phyloP scores from a whole-genome alignment of 2,113 vertebrate species.

The Engystomops pustulosus region DNA sequence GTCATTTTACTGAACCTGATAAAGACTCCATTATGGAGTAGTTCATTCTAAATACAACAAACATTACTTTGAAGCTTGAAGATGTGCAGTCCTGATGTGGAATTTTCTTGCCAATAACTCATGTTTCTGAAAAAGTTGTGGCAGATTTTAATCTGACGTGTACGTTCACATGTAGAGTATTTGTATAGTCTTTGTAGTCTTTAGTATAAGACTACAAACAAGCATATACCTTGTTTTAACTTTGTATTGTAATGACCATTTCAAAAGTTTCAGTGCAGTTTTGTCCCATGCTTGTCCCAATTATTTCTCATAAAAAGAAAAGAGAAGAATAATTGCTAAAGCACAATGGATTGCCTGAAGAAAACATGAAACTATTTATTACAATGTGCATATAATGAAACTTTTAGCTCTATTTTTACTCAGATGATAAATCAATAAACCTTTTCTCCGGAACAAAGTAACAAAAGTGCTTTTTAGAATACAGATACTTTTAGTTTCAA shows the following conservation, averaged over 20 bases:
- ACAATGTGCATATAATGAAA: background rate
- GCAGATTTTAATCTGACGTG: too few relatives aligned
- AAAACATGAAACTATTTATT: constrained; percentile 19
- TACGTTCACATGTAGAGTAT: too few relatives aligned
- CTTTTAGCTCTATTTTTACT: constrained; percentile 11
- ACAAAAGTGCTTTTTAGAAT: constrained; percentile 1
- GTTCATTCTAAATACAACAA: too few relatives aligned
- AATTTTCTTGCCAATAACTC: too few relatives aligned
- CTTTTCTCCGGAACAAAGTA: background rate
- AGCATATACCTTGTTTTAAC: background rate
- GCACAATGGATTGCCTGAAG: background rate
- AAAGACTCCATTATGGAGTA: too few relatives aligned
- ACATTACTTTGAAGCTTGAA: too few relatives aligned
- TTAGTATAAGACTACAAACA: too few relatives aligned
- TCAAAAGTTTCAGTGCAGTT: background rate
- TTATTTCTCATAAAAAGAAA: background rate
- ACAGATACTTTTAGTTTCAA: constrained; percentile 18
- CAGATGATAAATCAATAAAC: constrained; percentile 14
- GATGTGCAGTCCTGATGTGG: too few relatives aligned
- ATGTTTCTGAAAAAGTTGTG: too few relatives aligned
- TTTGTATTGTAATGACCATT: background rate
- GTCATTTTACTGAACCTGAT: too few relatives aligned
- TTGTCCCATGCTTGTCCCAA: background rate
- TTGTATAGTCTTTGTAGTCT: too few relatives aligned
- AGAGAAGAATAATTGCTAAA: background rate